Conservation (phyloP, 2,113 vertebrate species). For the Tauraco erythrolophus region DNA sequence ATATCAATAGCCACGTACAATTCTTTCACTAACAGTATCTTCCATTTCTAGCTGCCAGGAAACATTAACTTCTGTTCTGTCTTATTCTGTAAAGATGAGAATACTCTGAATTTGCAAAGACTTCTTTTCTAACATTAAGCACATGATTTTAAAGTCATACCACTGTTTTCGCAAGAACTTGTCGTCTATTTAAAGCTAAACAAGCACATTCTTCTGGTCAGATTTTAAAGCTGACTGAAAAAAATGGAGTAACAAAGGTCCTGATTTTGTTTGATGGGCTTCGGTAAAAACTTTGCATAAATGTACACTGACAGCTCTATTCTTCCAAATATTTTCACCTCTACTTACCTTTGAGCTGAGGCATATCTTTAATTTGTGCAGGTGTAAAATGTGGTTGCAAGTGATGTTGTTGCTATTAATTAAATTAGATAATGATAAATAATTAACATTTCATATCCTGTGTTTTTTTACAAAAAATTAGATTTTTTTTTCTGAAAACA, state of each 20-base stretch:
- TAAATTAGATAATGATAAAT: too few species aligned
- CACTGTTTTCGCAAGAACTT: background rate
- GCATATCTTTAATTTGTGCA: background rate
- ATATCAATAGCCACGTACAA: background rate
- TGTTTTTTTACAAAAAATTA: background rate
- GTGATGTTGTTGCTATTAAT: background rate
- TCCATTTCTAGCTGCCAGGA: background rate
- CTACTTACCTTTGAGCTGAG: background rate
- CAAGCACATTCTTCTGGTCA: background rate
- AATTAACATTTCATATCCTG: background rate
- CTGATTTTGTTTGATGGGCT: background rate
- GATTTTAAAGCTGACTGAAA: background rate
- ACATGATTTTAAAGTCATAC: background rate
- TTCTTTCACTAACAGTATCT: background rate
- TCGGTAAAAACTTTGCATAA: background rate
- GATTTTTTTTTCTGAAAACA: background rate
- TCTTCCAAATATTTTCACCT: background rate
- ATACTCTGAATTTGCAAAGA: background rate
- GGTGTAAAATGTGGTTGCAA: background rate
- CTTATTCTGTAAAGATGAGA: background rate
- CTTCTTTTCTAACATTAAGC: background rate
- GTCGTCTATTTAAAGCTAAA: background rate
- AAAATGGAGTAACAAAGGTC: background rate
- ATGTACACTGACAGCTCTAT: background rate
- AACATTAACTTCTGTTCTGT: background rate